Conservation (phyloP, 2,888 invertebrate genomes). For the Toxonevra muliebris region DNA sequence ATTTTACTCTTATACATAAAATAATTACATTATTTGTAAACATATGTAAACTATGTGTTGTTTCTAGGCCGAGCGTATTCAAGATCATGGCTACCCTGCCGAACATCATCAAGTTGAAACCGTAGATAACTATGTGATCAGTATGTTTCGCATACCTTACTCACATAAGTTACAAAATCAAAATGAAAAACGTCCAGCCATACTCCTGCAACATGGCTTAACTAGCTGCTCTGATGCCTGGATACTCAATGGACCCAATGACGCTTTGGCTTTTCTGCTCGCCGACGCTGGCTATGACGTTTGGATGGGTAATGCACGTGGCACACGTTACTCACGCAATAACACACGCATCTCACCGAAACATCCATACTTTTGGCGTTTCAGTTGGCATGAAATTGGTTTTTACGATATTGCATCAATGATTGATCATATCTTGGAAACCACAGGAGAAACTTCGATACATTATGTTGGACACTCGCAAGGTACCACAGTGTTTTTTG, state of each 20-base stretch:
- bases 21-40: background rate
- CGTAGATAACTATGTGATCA: slow-evolving; percentile 3
- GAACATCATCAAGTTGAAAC: slow-evolving; percentile 5
- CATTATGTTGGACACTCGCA: slow-evolving; percentile 49
- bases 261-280: slow-evolving; percentile 41
- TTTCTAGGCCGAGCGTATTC: slow-evolving; percentile 18
- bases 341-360: slow-evolving; percentile 51
- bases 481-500: slow-evolving; percentile 43
- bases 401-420: slow-evolving; percentile 66
- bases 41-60: background rate
- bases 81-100: slow-evolving; percentile 2
- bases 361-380: slow-evolving; percentile 41
- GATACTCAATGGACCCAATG: slow-evolving; percentile 41
- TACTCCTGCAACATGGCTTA: slow-evolving; percentile 17
- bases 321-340: slow-evolving; percentile 42
- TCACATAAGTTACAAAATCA: slow-evolving; percentile 13
- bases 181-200: background rate
- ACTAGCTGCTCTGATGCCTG: slow-evolving; percentile 44
- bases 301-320: slow-evolving; percentile 48
- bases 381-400: slow-evolving; percentile 88
- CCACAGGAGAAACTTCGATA: slow-evolving; percentile 32
- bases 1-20: background rate
- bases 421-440: slow-evolving; percentile 43
- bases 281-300: slow-evolving; percentile 49
- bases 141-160: slow-evolving; percentile 20